Conservation (phyloP, 2,113 vertebrate genomes). For the Etheostoma cragini region DNA sequence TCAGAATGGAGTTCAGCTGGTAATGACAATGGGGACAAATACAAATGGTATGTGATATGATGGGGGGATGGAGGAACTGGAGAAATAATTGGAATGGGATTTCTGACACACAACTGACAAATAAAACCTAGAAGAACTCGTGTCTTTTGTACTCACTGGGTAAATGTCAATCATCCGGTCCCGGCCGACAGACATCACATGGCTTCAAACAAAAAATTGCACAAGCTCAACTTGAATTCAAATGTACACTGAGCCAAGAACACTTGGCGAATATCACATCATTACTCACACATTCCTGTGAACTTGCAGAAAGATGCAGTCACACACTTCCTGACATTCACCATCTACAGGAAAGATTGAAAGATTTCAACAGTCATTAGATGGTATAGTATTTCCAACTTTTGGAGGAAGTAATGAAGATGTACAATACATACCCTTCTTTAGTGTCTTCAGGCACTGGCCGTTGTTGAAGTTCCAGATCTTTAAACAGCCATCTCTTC, state of each 20-base stretch:
- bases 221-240: slow-evolving; percentile 43
- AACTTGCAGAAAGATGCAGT: slow-evolving; percentile 81
- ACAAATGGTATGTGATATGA: slow-evolving; percentile 33
- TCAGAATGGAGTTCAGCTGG: slow-evolving; percentile 22
- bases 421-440: slow-evolving; percentile 60
- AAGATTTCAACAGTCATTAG: slow-evolving; percentile 2
- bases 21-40: slow-evolving; percentile 56
- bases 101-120: slow-evolving; percentile 32
- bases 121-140: slow-evolving; percentile 19
- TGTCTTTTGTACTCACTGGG: slow-evolving; percentile 81
- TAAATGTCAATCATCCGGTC: slow-evolving; percentile 84
- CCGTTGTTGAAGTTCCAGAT: slow-evolving; percentile 84
- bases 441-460: slow-evolving; percentile 77
- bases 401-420: neutral
- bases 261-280: slow-evolving; percentile 37
- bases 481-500: slow-evolving; percentile 83
- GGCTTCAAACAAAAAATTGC: slow-evolving; percentile 74
- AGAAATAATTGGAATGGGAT: slow-evolving; percentile 54
- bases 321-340: slow-evolving; percentile 79
- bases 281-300: slow-evolving; percentile 84
- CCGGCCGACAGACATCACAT: slow-evolving; percentile 83
- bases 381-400: neutral
- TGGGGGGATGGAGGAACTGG: slow-evolving; percentile 15
- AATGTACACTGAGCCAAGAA: slow-evolving; percentile 28
- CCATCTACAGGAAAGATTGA: slow-evolving; percentile 66